Conservation (phyloP, 2,113 vertebrate genomes). For the Platanista minor region DNA sequence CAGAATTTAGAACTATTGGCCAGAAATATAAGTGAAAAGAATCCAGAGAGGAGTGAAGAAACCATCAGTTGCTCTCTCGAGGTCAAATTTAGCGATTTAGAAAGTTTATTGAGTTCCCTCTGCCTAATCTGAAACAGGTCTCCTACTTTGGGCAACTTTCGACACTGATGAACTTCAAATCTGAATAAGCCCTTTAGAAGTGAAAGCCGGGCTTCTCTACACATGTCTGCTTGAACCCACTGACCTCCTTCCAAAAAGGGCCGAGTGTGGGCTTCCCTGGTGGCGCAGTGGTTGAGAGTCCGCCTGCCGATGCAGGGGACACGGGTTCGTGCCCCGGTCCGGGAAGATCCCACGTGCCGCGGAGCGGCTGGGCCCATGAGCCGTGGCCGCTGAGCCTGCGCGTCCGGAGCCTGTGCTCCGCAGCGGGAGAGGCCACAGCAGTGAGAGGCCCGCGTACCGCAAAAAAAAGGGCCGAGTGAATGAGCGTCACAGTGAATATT, state of each 20-base stretch:
- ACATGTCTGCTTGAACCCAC: neutral
- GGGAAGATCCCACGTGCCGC: too few species aligned
- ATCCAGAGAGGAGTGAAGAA: slow-evolving; percentile 5
- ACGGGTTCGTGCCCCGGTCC: too few species aligned
- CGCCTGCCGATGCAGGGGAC: too few species aligned
- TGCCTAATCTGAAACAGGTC: slow-evolving; percentile 48
- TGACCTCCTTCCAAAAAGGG: neutral
- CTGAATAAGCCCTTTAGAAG: neutral
- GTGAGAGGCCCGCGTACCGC: too few species aligned
- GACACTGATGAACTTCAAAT: neutral
- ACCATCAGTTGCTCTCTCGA: slow-evolving; percentile 10
- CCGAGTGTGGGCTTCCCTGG: too few species aligned
- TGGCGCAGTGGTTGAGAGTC: too few species aligned
- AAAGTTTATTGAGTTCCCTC: slow-evolving; percentile 22
- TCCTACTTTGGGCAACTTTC: neutral
- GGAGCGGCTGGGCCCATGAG: too few species aligned
- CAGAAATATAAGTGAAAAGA: slow-evolving; percentile 1
- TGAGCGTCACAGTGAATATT: neutral
- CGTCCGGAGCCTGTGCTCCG: too few species aligned
- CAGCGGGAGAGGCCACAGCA: too few species aligned
- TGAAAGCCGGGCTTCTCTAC: neutral
- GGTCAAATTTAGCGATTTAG: slow-evolving; percentile 27
- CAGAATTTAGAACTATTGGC: neutral
- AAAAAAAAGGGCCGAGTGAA: neutral
- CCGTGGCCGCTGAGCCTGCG: too few species aligned